Conservation (phyloP, 1,140 invertebrate genomes). For the Melitaea cinxia region DNA sequence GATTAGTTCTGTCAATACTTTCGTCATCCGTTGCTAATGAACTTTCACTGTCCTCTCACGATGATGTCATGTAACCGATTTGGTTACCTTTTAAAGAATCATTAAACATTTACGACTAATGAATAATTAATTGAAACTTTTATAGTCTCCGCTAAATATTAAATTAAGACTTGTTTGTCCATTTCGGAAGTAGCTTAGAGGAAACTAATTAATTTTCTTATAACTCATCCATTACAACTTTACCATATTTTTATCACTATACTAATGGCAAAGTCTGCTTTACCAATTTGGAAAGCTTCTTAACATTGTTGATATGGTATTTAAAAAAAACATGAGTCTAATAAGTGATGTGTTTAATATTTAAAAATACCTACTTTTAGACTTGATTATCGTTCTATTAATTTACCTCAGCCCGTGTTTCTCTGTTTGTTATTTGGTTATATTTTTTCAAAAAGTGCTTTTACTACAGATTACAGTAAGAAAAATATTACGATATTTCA, state of each 20-base stretch:
- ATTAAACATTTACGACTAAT: slow-evolving; percentile 39
- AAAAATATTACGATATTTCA: too few species aligned
- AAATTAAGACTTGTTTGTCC: slow-evolving; percentile 4
- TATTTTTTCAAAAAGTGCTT: too few species aligned
- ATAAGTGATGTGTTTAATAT: too few species aligned
- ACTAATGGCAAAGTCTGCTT: not conserved
- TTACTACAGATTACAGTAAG: too few species aligned
- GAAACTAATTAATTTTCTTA: slow-evolving; percentile 7
- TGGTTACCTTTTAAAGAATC: slow-evolving; percentile 37
- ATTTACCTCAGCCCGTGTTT: too few species aligned
- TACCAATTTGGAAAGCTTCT: not conserved
- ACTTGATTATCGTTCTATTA: too few species aligned
- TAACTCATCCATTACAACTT: slow-evolving; percentile 8
- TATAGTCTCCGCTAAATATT: slow-evolving; percentile 13
- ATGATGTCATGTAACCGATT: slow-evolving; percentile 55
- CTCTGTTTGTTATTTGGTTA: too few species aligned
- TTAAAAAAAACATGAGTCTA: not conserved
- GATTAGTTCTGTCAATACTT: slow-evolving; percentile 24
- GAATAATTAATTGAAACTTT: slow-evolving; percentile 32
- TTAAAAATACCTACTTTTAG: too few species aligned
- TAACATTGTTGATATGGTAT: too few species aligned
- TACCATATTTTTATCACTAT: slow-evolving; percentile 4
- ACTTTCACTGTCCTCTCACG: slow-evolving; percentile 52
- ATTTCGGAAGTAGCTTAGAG: slow-evolving; percentile 2
- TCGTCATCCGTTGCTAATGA: slow-evolving; percentile 53